Base-by-base conservation (phyloP, 2,113 vertebrate genomes). In the Rousettus leschenaultii region DNA sequence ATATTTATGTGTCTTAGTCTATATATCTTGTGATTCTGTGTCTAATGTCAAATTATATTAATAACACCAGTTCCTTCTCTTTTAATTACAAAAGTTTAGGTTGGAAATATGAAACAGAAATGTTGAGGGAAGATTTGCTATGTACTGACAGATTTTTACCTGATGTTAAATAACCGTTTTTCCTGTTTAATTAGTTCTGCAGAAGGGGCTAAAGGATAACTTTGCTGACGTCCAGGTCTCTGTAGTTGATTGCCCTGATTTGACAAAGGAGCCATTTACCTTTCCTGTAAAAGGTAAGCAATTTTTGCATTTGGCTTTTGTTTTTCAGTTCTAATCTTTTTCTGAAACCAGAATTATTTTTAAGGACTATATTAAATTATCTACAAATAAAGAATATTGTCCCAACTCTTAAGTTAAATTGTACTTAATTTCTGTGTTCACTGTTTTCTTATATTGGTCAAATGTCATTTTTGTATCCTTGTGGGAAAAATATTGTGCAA, bases 231-330 rank as follows among this genome's bases (percentile, higher is more conserved):
- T 98, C 59, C 98, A 99, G 59, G 99, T 99, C 40, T 99, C 98
- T 96, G 99, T 99, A 78, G 98, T 99, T 85, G 99, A 99, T 59
- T 99, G 99, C 93, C 99, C 99, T 73, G 99, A 99, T 98, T 98
- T 99, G 97, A 99, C 99, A 45, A 96, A 99, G 95, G 98, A 99
- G 9, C 99, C 99, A 5, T 99, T 99, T 98, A 95, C 95, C 43
- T 99, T 99, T 96, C 99, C 99, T 95, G 99, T 98, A 73, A 99
- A 99, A 99, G 99, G 99, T 99, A 98, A 98, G 79, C 19, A 59
- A 8, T 86, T 78, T 83, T 94, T 86, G 26, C 55, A 66, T 7
- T 86, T 63, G 55, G 21, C 4, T 83, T 84, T 78, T 87, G 28
- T 40, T 43, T 78, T 93, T 80, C 43, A 87, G 22, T 84, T 33